Base-by-base conservation (phyloP, 2,888 invertebrate genomes). In the Candidula unifasciata region DNA sequence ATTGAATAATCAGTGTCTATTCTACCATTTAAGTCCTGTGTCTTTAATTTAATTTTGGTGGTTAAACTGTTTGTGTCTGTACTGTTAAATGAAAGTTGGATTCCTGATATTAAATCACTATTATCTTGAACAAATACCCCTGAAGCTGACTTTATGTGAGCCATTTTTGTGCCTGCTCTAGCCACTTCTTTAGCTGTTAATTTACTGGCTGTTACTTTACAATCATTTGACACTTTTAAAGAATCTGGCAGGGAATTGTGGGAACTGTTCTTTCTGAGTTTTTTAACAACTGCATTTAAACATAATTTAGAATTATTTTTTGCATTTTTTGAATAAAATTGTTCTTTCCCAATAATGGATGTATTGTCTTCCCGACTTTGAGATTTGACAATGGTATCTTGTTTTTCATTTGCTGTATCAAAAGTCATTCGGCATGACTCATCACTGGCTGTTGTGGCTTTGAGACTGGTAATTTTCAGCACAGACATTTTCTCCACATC, bases 171-270 rank as follows among this genome's bases (percentile, higher is more conserved):
- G 5, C 71, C 82, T 30, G 84, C 80, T 35, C 80, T 82, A 24
- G 73, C 66, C 64, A 82, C 24, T 24, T 77, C 84, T 76, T 82
- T 76, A n/a, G 44, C 82, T 66, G 82, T 82, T 79, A 82, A 54
- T 24, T 52, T 82, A 54, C 37, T 76, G 18, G 44, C 82, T 66
- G 82, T 82, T 79, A 82, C 54, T 24, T 52, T 82, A 54, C 37
- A 16, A 35, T 13, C 18, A 18, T 37, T 37, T 64, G 35, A 33
- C 52, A 30, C 10, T 57, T 33, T 60, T 33, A 1, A 57, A 60
- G 27, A 64, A 0, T 64, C 37, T 78, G 64, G 27, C 35, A 37
- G 24, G 18, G n/a, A 10, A 35, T 78, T 1, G n/a, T 64, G 3
- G 13, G 33, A n/a, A 73, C 30, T 69, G 64, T 33, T 30, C 33